Evolutionary conservation across 2,797 vertebrate genomes (phyloP).

Genomic region (Botia kubotai): DNA sequence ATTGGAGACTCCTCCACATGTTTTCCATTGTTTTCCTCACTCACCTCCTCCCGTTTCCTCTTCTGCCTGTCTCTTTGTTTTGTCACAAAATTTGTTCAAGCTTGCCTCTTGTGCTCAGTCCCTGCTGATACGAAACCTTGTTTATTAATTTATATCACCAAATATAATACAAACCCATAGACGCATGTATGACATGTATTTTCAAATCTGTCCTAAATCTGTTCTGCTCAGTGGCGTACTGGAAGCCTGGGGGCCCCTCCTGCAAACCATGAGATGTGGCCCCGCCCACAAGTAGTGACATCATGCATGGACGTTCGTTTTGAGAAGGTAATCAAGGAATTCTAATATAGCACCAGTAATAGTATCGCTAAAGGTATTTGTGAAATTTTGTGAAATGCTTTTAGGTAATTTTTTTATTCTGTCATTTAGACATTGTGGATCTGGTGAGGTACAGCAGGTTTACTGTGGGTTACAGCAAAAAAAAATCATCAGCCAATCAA

Average conservation of each 20-base stretch:
- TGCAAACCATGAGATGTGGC: neutral
- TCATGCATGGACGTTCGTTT: neutral
- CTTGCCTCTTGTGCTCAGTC: conserved; percentile 13
- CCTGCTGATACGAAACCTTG: neutral
- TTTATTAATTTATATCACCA: conserved; percentile 16
- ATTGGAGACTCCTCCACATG: conserved; percentile 57
- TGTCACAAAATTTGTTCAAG: conserved; percentile 14
- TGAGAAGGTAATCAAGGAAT: neutral
- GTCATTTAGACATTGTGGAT: too few relatives aligned
- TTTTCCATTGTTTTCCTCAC: conserved; percentile 13
- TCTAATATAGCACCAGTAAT: neutral
- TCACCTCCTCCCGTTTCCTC: conserved; percentile 31
- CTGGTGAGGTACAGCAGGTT: too few relatives aligned
- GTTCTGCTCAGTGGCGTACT: neutral
- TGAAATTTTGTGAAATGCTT: too few relatives aligned
- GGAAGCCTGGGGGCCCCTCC: neutral
- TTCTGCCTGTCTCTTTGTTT: conserved; percentile 33
- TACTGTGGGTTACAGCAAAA: too few relatives aligned
- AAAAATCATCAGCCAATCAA: too few relatives aligned
- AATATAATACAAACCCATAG: conserved; percentile 7
- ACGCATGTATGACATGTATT: too few relatives aligned
- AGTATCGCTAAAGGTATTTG: too few relatives aligned
- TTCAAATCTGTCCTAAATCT: conserved; percentile 2
- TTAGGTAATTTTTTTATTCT: too few relatives aligned
- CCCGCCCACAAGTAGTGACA: neutral